Conservation (phyloP, 92 coral and sea anemone genomes). For the Diadumene lineata region DNA sequence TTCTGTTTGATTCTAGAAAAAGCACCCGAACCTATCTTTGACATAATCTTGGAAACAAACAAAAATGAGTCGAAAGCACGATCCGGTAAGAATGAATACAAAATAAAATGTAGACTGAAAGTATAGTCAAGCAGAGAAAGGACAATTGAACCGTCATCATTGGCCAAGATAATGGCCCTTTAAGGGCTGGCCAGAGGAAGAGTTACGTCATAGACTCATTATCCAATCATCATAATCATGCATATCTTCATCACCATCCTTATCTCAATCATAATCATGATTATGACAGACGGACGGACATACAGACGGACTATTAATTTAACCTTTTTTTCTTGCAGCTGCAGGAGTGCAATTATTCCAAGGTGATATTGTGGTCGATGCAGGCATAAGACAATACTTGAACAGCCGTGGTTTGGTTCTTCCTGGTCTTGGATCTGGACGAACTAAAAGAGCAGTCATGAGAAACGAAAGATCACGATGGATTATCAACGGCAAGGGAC, state of each 20-base stretch:
- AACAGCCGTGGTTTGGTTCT: constrained; percentile 23
- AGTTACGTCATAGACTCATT: background rate
- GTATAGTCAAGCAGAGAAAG: background rate
- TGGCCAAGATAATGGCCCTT: background rate
- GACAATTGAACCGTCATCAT: background rate
- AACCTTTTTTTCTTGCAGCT: background rate
- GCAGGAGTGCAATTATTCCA: constrained; percentile 52
- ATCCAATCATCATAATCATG: background rate
- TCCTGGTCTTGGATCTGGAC: constrained; percentile 2
- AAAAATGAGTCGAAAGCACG: constrained; percentile 20
- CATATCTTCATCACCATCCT: no score
- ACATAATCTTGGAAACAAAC: constrained; percentile 20
- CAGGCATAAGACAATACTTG: constrained; percentile 13
- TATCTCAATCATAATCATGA: no score
- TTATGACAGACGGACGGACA: background rate
- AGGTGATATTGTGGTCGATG: constrained; percentile 65
- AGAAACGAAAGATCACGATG: constrained; percentile 45
- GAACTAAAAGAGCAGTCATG: constrained; percentile 70
- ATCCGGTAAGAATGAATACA: background rate
- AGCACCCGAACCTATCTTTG: constrained; percentile 32
- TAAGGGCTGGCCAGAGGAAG: background rate
- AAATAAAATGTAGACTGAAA: background rate
- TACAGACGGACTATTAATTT: background rate
- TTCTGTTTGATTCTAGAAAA: no score
- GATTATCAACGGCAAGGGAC: constrained; percentile 48